Base-by-base conservation (phyloP, 2,888 invertebrate species). In the Ornithoptera priamus region DNA sequence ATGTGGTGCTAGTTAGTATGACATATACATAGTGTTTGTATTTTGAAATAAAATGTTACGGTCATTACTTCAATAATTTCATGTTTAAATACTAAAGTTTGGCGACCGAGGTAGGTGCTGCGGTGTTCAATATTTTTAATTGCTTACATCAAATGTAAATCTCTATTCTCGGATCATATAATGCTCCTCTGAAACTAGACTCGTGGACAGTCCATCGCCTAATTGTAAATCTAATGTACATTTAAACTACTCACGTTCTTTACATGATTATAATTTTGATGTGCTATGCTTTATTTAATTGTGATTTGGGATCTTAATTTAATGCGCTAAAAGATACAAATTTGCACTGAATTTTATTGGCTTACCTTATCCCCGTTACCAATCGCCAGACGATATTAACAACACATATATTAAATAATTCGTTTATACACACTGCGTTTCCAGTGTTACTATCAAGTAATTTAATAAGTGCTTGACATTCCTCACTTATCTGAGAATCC, bases 381-480 rank as follows among this genome's bases (percentile, higher is more conserved):
- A 96, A 91, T 39, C 93, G 91, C 96, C 96, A 96, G 50, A 96
- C 80, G 1, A 94, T 94, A 83, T 96, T 96, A 7, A 96, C 82
- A 4, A 96, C 94, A 0, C 95, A 92, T 0, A 96, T 89, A 74
- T 95, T 94, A 76, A 96, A 95, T 68, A 93, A 89, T 10, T 88
- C 82, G 72, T 94, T 93, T 74, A 94, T 93, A 0, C 80, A 76
- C 1, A 95, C 83, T 0, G 94, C 89, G 73, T 72, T 75, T 12
- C 80, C 84, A 2, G 79, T 78, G 65, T 84, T 87, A n/a, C 74
- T 75, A 71, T 77, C 81, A 59, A 90, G 90, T 71, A 87, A 80
- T 30, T 90, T 84, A 0, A 96, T 87, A 1, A 96, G 87, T 39
- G 93, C 93, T 53, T 78, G 81, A 10, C 95, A 94, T 83, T 96